A percentile compares a stretch with the other conserved stretches of the same genome.
These are phyloP conservation scores for Artibeus jamaicensis DNA, from an alignment of 2,797 vertebrate genomes.

Conservation along the genomic window DNA sequence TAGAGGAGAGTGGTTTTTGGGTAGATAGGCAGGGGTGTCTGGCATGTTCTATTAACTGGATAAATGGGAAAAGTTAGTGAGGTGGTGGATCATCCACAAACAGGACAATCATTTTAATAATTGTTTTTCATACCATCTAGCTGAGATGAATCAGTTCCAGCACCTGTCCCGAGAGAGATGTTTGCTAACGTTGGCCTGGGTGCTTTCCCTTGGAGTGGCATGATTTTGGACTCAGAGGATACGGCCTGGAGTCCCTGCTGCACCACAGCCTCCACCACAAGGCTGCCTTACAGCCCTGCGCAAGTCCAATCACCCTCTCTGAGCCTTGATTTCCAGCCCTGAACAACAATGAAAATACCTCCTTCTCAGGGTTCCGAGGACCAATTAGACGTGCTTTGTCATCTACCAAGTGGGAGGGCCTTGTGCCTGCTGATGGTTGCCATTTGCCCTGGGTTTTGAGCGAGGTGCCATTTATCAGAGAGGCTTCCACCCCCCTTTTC, in stretches of 20 bases:
- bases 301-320: neutral
- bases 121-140: neutral
- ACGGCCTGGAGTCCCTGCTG: neutral
- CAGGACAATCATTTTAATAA: neutral
- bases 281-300: neutral
- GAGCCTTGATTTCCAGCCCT: neutral
- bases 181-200: neutral
- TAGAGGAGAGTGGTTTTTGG: neutral
- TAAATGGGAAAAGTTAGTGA: neutral
- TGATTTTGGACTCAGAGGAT: neutral
- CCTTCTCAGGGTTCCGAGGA: neutral
- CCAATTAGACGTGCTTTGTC: neutral
- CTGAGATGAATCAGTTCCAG: neutral
- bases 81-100: neutral
- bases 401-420: neutral
- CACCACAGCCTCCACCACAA: neutral
- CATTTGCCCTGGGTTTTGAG: neutral
- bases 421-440: neutral
- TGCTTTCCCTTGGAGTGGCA: neutral
- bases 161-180: neutral
- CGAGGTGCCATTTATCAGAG: neutral
- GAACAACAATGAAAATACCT: neutral
- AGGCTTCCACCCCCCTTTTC: neutral
- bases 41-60: neutral
- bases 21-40: neutral